Conservation (phyloP, 2,888 invertebrate genomes). For the Drosophila monieri region DNA sequence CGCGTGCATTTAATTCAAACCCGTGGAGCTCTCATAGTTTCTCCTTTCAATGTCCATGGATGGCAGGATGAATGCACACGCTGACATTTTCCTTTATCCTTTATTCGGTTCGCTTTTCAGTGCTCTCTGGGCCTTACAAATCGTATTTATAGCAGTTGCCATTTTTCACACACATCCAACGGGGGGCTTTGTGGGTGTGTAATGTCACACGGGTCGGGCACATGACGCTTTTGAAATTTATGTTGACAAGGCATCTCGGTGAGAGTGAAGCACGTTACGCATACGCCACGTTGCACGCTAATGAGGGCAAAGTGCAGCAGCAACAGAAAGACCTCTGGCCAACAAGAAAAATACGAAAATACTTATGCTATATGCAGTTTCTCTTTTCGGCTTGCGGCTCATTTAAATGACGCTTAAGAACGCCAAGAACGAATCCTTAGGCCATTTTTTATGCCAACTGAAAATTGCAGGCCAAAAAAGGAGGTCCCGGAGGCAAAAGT, state of each 20-base stretch:
- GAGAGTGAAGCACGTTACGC: constrained; percentile 67
- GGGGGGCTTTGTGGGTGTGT: constrained; percentile 53
- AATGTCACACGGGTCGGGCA: constrained; percentile 63
- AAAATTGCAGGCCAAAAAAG: constrained; percentile 33
- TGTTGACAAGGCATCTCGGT: constrained; percentile 71
- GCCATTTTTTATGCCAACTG: constrained; percentile 15
- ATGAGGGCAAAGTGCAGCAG: constrained; percentile 60
- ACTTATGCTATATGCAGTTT: constrained; percentile 40
- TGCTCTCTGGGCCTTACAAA: constrained; percentile 61
- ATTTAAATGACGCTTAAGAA: constrained; percentile 59
- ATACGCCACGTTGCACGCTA: constrained; percentile 71
- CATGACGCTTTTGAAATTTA: constrained; percentile 63
- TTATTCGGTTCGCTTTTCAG: constrained; percentile 6
- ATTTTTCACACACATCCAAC: constrained; percentile 44
- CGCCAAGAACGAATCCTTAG: constrained; percentile 23
- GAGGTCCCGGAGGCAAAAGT: constrained; percentile 18
- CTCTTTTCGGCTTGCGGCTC: constrained; percentile 40
- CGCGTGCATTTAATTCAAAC: constrained; percentile 8
- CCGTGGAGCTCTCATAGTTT: constrained; percentile 7
- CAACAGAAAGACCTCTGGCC: not conserved
- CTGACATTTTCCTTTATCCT: constrained; percentile 41
- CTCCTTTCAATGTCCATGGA: constrained; percentile 32
- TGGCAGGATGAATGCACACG: constrained; percentile 54
- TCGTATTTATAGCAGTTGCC: constrained; percentile 69
- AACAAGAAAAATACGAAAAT: constrained; percentile 16